Evolutionary conservation across 2,113 vertebrate genomes (phyloP), one percentile per base, ranked within the genome.

Genomic region (Oriolus oriolus): DNA sequence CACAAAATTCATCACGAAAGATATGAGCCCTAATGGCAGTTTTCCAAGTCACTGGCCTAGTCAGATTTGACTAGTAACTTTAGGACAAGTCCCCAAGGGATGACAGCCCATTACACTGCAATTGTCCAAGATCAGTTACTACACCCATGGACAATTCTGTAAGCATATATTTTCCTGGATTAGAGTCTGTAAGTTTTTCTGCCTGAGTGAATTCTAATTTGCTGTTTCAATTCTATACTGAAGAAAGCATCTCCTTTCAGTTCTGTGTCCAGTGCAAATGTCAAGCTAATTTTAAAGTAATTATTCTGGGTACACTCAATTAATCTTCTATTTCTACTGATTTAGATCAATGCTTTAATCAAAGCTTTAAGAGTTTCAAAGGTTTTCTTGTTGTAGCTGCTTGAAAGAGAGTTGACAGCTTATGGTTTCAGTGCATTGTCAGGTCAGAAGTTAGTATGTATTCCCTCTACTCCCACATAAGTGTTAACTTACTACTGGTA

Each of bases 381-480:
- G 21, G 28, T 68, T 44, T 84, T 64, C 9, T 65, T 73, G 1
- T 60, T 82, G 41, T 45, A 74, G 45, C 14, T 84, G n/a, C 17
- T 44, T 54, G 54, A 75, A 56, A 41, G 60, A 63, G 27, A 77
- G 14, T 10, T 71, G 33, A 90, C 30, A 56, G 12, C 8, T 83
- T 70, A 71, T 50, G 54, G 4, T 54, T 89, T 42, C 39, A 26
- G 13, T 44, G 35, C n/a, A 42, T 16, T 80, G 44, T 24, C 26
- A 73, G 27, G 60, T 87, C 0, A 0, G 35, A 81, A 90, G 50
- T 66, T 39, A 78, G 20, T 56, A 30, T 0, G 0, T 45, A 53
- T 61, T 85, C 35, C 27, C 13, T 54, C 10, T 59, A 35, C 20
- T 75, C 13, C 44, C 27, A 78, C 26, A 54, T 66, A 54, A 24